Evolutionary conservation across 2,888 invertebrate genomes (phyloP).

Genomic region (Tachina grossa): DNA sequence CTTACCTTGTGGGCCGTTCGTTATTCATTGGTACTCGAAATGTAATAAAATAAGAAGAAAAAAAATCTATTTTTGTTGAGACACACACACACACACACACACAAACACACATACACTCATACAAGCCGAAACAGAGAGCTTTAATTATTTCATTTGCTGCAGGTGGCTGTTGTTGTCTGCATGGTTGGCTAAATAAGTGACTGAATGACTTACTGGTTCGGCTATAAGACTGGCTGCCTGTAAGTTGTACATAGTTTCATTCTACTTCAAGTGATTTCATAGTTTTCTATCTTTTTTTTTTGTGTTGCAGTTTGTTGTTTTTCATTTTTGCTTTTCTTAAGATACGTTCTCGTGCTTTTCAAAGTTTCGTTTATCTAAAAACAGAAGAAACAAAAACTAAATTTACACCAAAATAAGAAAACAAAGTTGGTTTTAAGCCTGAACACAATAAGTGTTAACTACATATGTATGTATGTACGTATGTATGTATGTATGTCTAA

Average conservation of each 20-base stretch:
- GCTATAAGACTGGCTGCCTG: conserved; percentile 42
- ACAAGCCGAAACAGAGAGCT: conserved; percentile 61
- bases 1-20: conserved; percentile 72
- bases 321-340: conserved; percentile 59
- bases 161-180: conserved; percentile 65
- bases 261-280: conserved; percentile 67
- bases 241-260: conserved; percentile 63
- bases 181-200: conserved; percentile 63
- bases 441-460: conserved; percentile 61
- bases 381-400: conserved; percentile 37
- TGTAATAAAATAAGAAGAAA: conserved; percentile 60
- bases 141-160: conserved; percentile 70
- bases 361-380: conserved; percentile 66
- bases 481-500: conserved; percentile 4
- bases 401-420: conserved; percentile 55
- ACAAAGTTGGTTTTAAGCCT: conserved; percentile 65
- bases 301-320: conserved; percentile 9
- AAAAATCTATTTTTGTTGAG: conserved; percentile 45
- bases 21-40: conserved; percentile 68
- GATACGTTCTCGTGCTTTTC: conserved; percentile 70
- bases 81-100: conserved; percentile 32
- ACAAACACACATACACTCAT: conserved; percentile 5
- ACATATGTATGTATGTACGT: conserved; percentile 13
- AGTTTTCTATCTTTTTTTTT: conserved; percentile 42
- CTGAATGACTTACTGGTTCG: conserved; percentile 42